phyloP scores from a whole-genome alignment of 2,113 vertebrate genomes.

The Gallinago undulata region DNA sequence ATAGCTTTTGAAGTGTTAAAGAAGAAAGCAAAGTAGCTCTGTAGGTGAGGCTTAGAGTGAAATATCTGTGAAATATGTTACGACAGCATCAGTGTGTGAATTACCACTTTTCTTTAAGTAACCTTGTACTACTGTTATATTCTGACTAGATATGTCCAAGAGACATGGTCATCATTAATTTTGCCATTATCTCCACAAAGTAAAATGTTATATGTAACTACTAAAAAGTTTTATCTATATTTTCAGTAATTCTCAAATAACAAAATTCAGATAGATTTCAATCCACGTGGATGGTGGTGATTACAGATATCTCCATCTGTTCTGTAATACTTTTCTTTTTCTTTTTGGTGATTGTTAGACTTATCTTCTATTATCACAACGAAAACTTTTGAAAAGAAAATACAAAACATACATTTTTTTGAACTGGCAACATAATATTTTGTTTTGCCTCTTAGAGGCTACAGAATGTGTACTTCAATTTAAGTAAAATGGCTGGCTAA shows the following conservation, averaged over 20 bases:
- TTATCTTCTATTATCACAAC: background rate
- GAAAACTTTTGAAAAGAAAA: slow-evolving; percentile 14
- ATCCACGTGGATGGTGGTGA: background rate
- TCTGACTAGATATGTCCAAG: background rate
- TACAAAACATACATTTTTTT: slow-evolving; percentile 14
- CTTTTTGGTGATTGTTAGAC: slow-evolving; percentile 11
- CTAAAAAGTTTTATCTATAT: background rate
- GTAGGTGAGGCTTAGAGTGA: background rate
- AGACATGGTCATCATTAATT: slow-evolving; percentile 36
- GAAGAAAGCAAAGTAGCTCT: background rate
- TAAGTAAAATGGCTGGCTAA: slow-evolving; percentile 33
- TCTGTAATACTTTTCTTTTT: background rate
- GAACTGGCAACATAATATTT: slow-evolving; percentile 11
- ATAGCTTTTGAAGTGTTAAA: background rate
- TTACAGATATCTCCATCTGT: slow-evolving; percentile 9
- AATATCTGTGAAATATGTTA: background rate
- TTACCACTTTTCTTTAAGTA: background rate
- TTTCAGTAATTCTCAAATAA: background rate
- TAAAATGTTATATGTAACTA: slow-evolving; percentile 26
- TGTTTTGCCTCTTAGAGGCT: background rate
- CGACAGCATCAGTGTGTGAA: background rate
- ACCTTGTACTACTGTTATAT: background rate
- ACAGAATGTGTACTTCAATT: slow-evolving; percentile 23
- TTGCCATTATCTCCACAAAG: slow-evolving; percentile 35
- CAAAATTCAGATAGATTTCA: slow-evolving; percentile 27